These are phyloP conservation scores for Cerastis leucographa DNA, from an alignment of 2,888 invertebrate genomes.

Conservation along the genomic window DNA sequence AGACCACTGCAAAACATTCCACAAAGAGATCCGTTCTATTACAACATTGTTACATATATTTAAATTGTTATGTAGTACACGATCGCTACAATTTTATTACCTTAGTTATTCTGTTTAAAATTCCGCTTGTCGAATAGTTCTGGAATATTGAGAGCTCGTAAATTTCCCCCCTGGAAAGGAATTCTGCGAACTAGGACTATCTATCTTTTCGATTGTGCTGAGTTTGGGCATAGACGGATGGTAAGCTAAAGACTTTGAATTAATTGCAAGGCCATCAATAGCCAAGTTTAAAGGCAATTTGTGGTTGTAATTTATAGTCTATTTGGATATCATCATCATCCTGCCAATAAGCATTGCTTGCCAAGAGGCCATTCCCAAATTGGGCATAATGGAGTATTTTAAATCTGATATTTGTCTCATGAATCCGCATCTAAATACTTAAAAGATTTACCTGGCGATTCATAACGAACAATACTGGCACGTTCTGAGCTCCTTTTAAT, in stretches of 20 bases:
- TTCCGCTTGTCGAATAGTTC: constrained; percentile 53
- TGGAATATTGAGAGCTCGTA: constrained; percentile 56
- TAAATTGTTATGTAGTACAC: constrained; percentile 18
- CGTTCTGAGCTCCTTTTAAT: constrained; percentile 33
- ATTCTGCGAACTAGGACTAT: constrained; percentile 59
- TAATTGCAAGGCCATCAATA: constrained; percentile 49
- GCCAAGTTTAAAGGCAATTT: constrained; percentile 39
- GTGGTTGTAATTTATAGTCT: constrained; percentile 33
- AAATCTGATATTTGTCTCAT: constrained; percentile 34
- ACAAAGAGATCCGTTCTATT: constrained; percentile 48
- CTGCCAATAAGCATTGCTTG: not conserved
- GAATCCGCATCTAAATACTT: constrained; percentile 23
- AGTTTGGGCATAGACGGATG: constrained; percentile 61
- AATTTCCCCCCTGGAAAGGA: constrained; percentile 54
- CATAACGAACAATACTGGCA: constrained; percentile 42
- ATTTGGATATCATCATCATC: constrained; percentile 34
- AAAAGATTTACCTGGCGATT: constrained; percentile 27
- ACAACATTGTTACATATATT: constrained; percentile 32
- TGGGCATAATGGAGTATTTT: constrained; percentile 33
- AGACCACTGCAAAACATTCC: constrained; percentile 36
- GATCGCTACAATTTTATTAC: constrained; percentile 49
- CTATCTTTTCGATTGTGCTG: constrained; percentile 56
- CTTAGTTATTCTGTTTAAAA: constrained; percentile 63
- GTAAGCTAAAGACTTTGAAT: constrained; percentile 52
- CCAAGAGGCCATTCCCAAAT: constrained; percentile 16